Evolutionary conservation across 2,888 invertebrate species (phyloP), one percentile per base, ranked within the genome.

Genomic region (Aethes cnicana): DNA sequence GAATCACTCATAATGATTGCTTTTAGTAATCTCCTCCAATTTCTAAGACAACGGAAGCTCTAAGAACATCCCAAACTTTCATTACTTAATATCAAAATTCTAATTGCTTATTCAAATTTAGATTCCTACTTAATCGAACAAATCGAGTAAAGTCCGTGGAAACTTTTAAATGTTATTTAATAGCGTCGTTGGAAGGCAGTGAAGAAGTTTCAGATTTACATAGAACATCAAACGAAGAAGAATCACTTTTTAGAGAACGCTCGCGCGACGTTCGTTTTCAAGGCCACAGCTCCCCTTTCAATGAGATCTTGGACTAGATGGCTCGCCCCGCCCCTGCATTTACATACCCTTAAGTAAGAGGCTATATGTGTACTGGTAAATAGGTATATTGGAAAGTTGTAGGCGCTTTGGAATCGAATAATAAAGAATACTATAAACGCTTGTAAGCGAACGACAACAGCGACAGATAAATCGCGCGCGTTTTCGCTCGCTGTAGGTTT

Each of bases 141-240:
- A 42, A 48, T 11, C 16, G n/a, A 14, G 21, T 30, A 43, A 35
- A 16, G 20, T 23, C 43, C 49, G n/a, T 35, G 9, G 18, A 12
- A 33, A 35, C 17, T 50, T 28, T 14, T 8, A 28, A 42, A 9
- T 33, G 48, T 35, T 33, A 42, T 42, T 50, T 50, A 28, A 43
- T 36, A 28, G 35, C 43, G 11, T 9, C 21, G 39, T 39, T 25
- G 11, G 30, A 30, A 41, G 30, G 43, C 23, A 43, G 28, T 46
- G 28, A 50, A 36, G 41, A 43, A 47, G 20, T 47, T 50, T n/a
- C 4, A 8, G 20, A 49, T 49, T 50, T 28, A 43, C 43, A 49
- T 49, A 28, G 42, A 49, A 49, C 28, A 36, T 28, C 35, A 33
- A 28, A 42, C 48, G 4, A 42, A 49, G 42, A 36, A 12, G 42